Conservation (phyloP, 2,888 invertebrate genomes). For the Bombylius discolor region DNA sequence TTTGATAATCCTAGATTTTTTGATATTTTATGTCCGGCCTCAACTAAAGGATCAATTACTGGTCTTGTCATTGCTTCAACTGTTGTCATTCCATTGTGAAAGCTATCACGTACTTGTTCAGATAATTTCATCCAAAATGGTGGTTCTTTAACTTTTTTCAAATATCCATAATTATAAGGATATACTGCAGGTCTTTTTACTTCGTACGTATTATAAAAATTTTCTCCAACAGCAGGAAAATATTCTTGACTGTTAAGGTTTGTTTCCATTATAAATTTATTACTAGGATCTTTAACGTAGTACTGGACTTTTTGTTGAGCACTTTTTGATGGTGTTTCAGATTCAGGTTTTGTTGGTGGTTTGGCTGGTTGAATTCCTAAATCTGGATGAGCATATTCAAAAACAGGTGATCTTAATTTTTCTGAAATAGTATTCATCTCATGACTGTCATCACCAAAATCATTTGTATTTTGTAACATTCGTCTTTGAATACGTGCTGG, state of each 20-base stretch:
- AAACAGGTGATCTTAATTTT: constrained; percentile 57
- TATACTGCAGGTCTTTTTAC: constrained; percentile 41
- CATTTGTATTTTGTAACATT: constrained; percentile 56
- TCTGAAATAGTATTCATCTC: constrained; percentile 48
- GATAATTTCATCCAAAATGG: constrained; percentile 63
- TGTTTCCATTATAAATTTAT: background rate
- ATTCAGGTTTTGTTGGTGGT: constrained; percentile 27
- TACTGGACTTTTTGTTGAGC: constrained; percentile 15
- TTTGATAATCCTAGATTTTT: constrained; percentile 57
- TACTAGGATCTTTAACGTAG: constrained; percentile 15
- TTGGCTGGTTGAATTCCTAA: constrained; percentile 64
- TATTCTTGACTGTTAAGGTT: constrained; percentile 28
- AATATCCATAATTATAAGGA: constrained; percentile 48
- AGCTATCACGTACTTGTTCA: constrained; percentile 57
- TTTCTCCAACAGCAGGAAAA: constrained; percentile 29
- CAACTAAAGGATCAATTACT: constrained; percentile 59
- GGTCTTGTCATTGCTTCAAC: constrained; percentile 41
- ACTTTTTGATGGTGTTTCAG: constrained; percentile 25
- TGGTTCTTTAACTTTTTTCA: constrained; percentile 44
- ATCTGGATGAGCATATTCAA: constrained; percentile 70
- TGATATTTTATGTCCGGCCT: constrained; percentile 67
- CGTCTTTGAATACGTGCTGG: constrained; percentile 51
- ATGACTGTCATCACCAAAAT: constrained; percentile 40
- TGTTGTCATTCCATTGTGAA: constrained; percentile 55
- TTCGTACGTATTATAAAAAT: constrained; percentile 39